phyloP scores from a whole-genome alignment of 2,113 vertebrate genomes.

The Martes martes region DNA sequence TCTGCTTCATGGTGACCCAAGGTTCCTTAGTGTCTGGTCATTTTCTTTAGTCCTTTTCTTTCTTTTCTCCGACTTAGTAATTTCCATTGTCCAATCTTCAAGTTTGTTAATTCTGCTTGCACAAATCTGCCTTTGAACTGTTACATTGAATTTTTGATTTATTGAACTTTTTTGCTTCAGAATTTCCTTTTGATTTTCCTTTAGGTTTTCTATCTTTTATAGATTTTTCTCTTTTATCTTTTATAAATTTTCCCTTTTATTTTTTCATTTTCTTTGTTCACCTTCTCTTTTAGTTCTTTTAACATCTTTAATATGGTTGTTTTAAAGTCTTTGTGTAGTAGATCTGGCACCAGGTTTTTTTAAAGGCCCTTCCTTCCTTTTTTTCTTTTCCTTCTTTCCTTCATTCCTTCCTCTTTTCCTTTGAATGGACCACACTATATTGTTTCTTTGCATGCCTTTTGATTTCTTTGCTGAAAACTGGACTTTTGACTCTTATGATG shows the following conservation, averaged over 20 bases:
- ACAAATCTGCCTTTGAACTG: background rate
- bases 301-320: background rate
- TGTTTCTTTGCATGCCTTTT: slow-evolving; percentile 6
- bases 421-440: background rate
- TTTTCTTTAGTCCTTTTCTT: background rate
- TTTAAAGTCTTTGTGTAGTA: background rate
- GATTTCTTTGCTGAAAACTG: background rate
- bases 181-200: background rate
- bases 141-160: background rate
- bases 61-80: background rate
- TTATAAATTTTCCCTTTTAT: background rate
- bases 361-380: background rate
- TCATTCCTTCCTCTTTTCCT: background rate
- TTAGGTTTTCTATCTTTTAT: background rate
- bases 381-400: background rate
- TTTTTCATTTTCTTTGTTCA: background rate
- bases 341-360: background rate
- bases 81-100: background rate
- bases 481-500: background rate
- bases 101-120: background rate
- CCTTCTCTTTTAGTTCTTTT: background rate
- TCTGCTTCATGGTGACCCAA: background rate
- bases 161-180: background rate
- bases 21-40: background rate
- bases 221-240: background rate